These are phyloP conservation scores for Agrotis clavis DNA, from an alignment of 2,888 invertebrate species.

Conservation along the genomic window DNA sequence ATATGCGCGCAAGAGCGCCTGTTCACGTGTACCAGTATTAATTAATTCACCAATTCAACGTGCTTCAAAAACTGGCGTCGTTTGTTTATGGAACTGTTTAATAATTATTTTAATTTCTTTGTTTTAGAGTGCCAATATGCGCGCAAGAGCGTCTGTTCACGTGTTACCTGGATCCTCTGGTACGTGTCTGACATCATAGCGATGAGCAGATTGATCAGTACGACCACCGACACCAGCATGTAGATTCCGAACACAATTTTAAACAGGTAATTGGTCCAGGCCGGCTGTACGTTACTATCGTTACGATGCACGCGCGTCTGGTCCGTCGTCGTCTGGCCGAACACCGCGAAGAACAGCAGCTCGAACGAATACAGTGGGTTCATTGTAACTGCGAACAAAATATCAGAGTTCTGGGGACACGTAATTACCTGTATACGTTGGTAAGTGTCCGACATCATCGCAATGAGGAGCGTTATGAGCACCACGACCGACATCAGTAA, in stretches of 20 bases:
- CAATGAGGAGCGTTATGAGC: slow-evolving; percentile 99
- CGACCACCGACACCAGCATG: slow-evolving; percentile 99
- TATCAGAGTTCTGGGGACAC: slow-evolving; percentile 76
- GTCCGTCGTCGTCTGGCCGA: slow-evolving; percentile 97
- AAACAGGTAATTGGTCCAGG: slow-evolving; percentile 96
- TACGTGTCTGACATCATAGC: slow-evolving; percentile 99
- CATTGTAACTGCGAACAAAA: slow-evolving; percentile 96
- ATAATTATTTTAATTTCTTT: slow-evolving; percentile 31
- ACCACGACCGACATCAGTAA: slow-evolving; percentile 99
- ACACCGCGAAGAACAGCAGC: slow-evolving; percentile 99
- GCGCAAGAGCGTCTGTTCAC: slow-evolving; percentile 54
- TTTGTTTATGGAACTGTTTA: slow-evolving; percentile 35
- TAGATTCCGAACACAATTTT: slow-evolving; percentile 98
- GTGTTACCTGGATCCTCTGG: slow-evolving; percentile 98
- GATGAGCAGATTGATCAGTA: slow-evolving; percentile 99
- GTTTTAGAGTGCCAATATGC: slow-evolving; percentile 57
- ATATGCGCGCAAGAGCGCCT: not conserved
- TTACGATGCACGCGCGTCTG: slow-evolving; percentile 93
- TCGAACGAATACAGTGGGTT: slow-evolving; percentile 98
- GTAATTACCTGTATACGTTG: slow-evolving; percentile 98
- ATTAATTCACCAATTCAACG: slow-evolving; percentile 10
- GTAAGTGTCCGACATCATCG: slow-evolving; percentile 99
- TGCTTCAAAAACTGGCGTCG: not conserved
- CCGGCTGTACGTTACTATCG: slow-evolving; percentile 93
- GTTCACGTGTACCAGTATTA: slow-evolving; percentile 71